phyloP scores from a whole-genome alignment of 1,140 invertebrate genomes.

The Harlomillsia oculata region DNA sequence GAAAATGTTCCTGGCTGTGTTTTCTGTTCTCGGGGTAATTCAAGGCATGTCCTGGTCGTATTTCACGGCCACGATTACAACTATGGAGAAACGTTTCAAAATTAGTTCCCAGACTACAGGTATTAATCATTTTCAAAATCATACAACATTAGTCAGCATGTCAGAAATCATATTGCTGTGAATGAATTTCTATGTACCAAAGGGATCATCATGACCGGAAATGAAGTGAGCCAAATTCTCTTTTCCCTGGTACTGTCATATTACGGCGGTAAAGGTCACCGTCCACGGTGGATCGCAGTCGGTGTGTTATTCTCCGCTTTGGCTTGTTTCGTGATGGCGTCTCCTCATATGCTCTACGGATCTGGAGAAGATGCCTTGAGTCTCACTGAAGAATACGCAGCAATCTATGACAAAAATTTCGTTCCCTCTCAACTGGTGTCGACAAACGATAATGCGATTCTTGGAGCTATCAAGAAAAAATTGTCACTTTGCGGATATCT shows the following conservation, averaged over 20 bases:
- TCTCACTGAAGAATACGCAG: conserved; percentile 41
- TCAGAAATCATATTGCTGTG: background rate
- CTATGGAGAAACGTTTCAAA: conserved; percentile 91
- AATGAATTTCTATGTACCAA: background rate
- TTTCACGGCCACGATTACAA: conserved; percentile 90
- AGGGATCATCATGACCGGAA: conserved; percentile 58
- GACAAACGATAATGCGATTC: background rate
- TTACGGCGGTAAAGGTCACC: conserved; percentile 48
- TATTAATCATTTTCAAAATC: conserved; percentile 34
- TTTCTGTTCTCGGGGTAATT: conserved; percentile 62
- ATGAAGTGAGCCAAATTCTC: conserved; percentile 59
- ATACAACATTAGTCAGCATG: background rate
- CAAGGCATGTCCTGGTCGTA: conserved; percentile 92
- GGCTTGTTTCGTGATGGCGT: conserved; percentile 52
- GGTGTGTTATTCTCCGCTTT: conserved; percentile 37
- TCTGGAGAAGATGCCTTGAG: conserved; percentile 45
- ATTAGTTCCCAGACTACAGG: conserved; percentile 87
- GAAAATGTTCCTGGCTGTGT: conserved; percentile 68
- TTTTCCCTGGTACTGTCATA: conserved; percentile 49
- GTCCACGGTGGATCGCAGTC: conserved; percentile 39
- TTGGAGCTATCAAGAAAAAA: no score
- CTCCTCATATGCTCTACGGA: conserved; percentile 60
- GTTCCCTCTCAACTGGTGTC: background rate
- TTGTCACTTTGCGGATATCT: no score
- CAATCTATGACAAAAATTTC: background rate